A percentile compares a stretch with the other conserved stretches of the same genome.
Evolutionary conservation across 1,140 invertebrate genomes (phyloP).

Genomic region (Bombus waltoni): DNA sequence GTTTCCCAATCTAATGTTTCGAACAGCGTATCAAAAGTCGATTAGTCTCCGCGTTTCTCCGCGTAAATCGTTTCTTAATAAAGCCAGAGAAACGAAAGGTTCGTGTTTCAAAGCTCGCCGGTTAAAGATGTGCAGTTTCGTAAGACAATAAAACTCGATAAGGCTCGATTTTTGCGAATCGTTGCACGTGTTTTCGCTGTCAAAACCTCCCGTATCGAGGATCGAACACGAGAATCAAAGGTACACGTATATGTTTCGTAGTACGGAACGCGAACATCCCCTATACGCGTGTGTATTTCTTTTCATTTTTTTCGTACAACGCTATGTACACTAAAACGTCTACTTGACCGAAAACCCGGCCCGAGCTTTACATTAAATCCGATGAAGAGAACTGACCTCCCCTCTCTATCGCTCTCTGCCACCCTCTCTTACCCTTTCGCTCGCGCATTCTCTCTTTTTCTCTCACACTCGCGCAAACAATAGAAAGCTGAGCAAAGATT

Average conservation of each 20-base stretch:
- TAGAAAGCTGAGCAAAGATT: constrained; percentile 80
- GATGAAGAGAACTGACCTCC: constrained; percentile 73
- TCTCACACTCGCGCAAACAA: constrained; percentile 62
- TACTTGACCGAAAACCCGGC: constrained; percentile 67
- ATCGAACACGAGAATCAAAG: not conserved
- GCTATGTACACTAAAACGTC: constrained; percentile 78
- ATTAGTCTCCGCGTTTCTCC: not conserved
- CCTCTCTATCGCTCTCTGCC: not conserved
- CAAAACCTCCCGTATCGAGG: not conserved
- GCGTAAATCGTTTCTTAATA: not conserved
- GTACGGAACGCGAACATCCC: not conserved
- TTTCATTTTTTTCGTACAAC: constrained; percentile 34
- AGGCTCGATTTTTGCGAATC: not conserved
- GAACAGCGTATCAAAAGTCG: not conserved
- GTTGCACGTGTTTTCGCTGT: not conserved
- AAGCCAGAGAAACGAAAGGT: not conserved
- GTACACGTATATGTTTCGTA: not conserved
- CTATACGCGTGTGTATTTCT: not conserved
- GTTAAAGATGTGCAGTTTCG: not conserved
- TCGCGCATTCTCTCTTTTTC: not conserved
- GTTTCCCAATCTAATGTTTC: not conserved
- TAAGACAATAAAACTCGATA: not conserved
- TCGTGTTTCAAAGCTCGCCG: not conserved
- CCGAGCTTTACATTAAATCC: constrained; percentile 62
- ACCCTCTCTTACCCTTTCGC: constrained; percentile 10